Conservation (phyloP, 1,140 invertebrate species). For the Bombus waltoni region DNA sequence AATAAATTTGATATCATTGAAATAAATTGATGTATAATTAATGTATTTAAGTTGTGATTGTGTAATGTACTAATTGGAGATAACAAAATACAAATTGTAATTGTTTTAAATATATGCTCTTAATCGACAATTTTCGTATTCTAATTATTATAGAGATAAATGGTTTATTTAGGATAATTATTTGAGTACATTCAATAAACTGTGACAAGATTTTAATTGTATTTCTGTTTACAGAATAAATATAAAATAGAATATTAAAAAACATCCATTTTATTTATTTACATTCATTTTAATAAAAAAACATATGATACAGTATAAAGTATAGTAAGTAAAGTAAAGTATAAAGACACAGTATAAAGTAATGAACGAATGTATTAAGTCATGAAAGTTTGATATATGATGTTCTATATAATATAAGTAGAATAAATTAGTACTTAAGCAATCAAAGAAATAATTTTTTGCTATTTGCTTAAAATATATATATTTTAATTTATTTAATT, state of each 20-base stretch:
- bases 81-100: slow-evolving; percentile 22
- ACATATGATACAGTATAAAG: neutral
- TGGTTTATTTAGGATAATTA: neutral
- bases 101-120: slow-evolving; percentile 16
- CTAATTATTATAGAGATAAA: neutral
- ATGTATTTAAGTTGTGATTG: slow-evolving; percentile 36
- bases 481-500: slow-evolving; percentile 9
- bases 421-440: slow-evolving; percentile 17
- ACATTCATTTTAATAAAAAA: slow-evolving; percentile 25
- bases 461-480: neutral
- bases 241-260: slow-evolving; percentile 10
- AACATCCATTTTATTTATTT: slow-evolving; percentile 18
- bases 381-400: neutral
- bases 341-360: neutral
- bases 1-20: slow-evolving; percentile 35
- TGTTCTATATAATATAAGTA: neutral
- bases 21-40: neutral
- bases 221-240: neutral
- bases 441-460: neutral
- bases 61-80: slow-evolving; percentile 13
- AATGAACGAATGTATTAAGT: neutral
- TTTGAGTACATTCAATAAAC: neutral
- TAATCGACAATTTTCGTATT: neutral
- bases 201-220: neutral
- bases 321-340: no score